A percentile compares a stretch with the other conserved stretches of the same genome.
These are phyloP conservation scores for Todiramphus saurophagus DNA, from an alignment of 2,113 vertebrate genomes.

Conservation along the genomic window DNA sequence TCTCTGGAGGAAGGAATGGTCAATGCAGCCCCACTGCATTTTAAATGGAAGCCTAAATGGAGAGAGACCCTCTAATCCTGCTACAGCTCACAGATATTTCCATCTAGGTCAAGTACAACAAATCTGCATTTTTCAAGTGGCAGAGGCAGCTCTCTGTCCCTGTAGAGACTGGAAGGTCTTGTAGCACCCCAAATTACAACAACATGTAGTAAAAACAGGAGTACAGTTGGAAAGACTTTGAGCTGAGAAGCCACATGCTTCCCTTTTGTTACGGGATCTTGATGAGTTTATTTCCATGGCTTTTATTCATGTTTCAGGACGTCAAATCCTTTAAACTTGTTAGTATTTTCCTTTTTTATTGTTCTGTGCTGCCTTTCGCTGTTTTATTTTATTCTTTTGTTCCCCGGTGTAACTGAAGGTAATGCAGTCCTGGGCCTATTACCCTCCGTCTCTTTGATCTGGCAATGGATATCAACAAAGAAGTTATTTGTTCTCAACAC, in stretches of 20 bases:
- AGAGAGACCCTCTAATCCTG: conserved; percentile 19
- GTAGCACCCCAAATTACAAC: neutral
- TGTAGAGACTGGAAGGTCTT: neutral
- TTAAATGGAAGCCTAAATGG: conserved; percentile 21
- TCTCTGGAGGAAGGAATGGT: conserved; percentile 2
- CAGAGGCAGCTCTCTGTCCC: neutral
- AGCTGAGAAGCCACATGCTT: neutral
- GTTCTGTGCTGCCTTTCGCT: conserved; percentile 16
- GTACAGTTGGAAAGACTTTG: neutral
- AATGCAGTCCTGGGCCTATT: conserved; percentile 37
- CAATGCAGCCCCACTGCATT: neutral
- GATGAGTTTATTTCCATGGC: conserved; percentile 32
- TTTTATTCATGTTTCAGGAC: conserved; percentile 37
- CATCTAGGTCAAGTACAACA: conserved; percentile 47
- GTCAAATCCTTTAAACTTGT: conserved; percentile 29
- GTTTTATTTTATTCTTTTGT: conserved; percentile 48
- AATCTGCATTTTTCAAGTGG: conserved; percentile 3
- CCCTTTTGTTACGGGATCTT: conserved; percentile 1
- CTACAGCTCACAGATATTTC: neutral
- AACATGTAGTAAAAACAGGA: neutral
- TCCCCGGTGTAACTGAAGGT: neutral
- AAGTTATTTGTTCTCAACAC: conserved; percentile 66
- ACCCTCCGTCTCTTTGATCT: conserved; percentile 50
- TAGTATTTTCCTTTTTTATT: conserved; percentile 47
- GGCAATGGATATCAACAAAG: conserved; percentile 59